Evolutionary conservation across 2,113 vertebrate species (phyloP), one percentile per base, ranked within the genome.

Genomic region (Cynoglossus semilaevis): DNA sequence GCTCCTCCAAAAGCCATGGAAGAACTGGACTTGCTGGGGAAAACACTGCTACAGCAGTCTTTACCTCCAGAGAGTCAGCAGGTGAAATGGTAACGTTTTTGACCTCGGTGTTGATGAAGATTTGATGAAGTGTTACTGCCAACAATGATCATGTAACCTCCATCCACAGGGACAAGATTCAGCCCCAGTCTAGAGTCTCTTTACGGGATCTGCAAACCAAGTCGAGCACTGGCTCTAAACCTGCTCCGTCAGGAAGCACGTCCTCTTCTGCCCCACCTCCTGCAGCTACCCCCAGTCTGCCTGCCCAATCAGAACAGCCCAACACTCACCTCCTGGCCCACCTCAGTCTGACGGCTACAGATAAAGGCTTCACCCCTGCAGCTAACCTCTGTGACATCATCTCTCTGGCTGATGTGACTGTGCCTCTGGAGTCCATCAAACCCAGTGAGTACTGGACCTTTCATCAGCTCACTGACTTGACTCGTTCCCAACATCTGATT

Each of bases 391-490:
- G 80, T 2, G 85, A 88, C 2, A 91, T 92, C 77, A 88, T 94
- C 65, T 94, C 94, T 0, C 85, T 98, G 9, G 83, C 92, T 65
- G 93, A 90, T 34, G 82, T 98, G 62, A 91, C 88, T 18, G 93
- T 99, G 81, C 94, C 95, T 75, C 90, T 99, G 88, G 97, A 98
- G 77, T 93, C 94, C 22, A 94, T 98, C 87, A 97, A 94, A 82
- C 96, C 96, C n/a, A 98, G 97, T 99, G 87, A 94, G 95, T 10
- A 16, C 10, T 5, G 10, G 38, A 41, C 5, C 22, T 6, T 29
- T 29, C 22, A 29, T 29, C 22, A 29, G 2, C 22, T 29, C 22
- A 29, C 22, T 2, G 22, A 29, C 22, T 29, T 29, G n/a, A n/a
- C n/a, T n/a, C n/a, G n/a, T n/a, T n/a, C n/a, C 22, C 6, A 6